These are phyloP conservation scores for Alloscopus bannaensis DNA, from an alignment of 2,888 invertebrate genomes.

Conservation along the genomic window DNA sequence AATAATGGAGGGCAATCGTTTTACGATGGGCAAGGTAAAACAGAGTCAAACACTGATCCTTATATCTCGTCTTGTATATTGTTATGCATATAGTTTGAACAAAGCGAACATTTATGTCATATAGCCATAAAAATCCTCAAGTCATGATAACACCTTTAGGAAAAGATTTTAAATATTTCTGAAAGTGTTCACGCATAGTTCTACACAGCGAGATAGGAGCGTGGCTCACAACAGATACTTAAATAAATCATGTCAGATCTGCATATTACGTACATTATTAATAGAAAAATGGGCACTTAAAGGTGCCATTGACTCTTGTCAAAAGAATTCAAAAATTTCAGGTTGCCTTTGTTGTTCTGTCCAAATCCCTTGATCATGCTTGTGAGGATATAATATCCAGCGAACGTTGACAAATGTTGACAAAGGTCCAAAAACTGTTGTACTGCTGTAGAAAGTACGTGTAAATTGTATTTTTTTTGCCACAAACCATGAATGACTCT, in stretches of 20 bases:
- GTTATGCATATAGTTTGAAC: not conserved
- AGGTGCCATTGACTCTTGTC: constrained; percentile 6
- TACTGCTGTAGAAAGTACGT: too few species aligned
- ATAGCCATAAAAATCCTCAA: constrained; percentile 22
- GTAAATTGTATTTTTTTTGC: too few species aligned
- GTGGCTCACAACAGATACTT: too few species aligned
- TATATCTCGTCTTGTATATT: not conserved
- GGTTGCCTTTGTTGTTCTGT: not conserved
- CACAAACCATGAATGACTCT: not conserved
- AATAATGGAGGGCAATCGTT: not conserved
- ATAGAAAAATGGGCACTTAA: not conserved
- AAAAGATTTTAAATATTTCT: constrained; percentile 11
- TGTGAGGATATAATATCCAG: not conserved
- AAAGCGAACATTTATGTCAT: not conserved
- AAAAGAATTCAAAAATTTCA: not conserved
- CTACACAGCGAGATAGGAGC: too few species aligned
- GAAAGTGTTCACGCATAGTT: too few species aligned
- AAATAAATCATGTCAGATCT: too few species aligned
- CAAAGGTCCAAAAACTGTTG: not conserved
- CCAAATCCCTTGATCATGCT: not conserved
- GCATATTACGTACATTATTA: constrained; percentile 3
- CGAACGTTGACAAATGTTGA: not conserved
- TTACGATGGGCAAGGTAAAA: not conserved
- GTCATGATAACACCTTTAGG: constrained; percentile 18
- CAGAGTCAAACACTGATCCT: not conserved